Evolutionary conservation across 2,113 vertebrate species (phyloP), one percentile per base, ranked within the genome.

Genomic region (Mesoclemmys tuberculata): DNA sequence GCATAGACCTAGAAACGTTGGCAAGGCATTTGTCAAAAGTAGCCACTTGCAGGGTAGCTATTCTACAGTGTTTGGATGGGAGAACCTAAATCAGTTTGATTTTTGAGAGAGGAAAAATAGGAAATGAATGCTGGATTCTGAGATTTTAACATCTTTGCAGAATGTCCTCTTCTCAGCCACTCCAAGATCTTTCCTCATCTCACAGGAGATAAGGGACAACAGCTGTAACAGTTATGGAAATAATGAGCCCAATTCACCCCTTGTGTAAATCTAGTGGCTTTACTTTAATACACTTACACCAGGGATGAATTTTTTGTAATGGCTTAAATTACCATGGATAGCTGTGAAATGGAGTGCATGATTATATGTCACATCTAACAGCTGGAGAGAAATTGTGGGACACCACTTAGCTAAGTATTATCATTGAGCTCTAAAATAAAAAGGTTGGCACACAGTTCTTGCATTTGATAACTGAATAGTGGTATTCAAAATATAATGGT

Each of bases 41-140:
- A n/a, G 58, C 74, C 83, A 18, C 0, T 0, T 4, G 38, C 31
- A 41, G 24, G 71, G 0, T 0, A 68, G 19, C 1, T 0, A 51
- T 87, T 61, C 55, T 90, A 84, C 77, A 16, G 21, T 27, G 26
- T 8, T 41, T n/a, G 38, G 74, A 64, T 54, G 56, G 54, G 91
- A 88, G 64, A 79, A 54, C 41, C 85, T 8, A 82, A 88, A 21
- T 82, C 26, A 1, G n/a, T 52, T 38, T 51, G 64, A 82, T 90
- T 90, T 68, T 16, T 90, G 75, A 58, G 49, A 90, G 86, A 95
- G n/a, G 92, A 86, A 68, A 80, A 2, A 4, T 64, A 64, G 77
- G 56, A 90, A 88, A 89, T 91, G 81, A 79, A 93, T 84, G 79
- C n/a, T 44, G 51, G 38, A 87, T 86, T 91, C 78, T 82, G 79